phyloP scores from a whole-genome alignment of 2,888 invertebrate species.

The Drosophila infuscata region DNA sequence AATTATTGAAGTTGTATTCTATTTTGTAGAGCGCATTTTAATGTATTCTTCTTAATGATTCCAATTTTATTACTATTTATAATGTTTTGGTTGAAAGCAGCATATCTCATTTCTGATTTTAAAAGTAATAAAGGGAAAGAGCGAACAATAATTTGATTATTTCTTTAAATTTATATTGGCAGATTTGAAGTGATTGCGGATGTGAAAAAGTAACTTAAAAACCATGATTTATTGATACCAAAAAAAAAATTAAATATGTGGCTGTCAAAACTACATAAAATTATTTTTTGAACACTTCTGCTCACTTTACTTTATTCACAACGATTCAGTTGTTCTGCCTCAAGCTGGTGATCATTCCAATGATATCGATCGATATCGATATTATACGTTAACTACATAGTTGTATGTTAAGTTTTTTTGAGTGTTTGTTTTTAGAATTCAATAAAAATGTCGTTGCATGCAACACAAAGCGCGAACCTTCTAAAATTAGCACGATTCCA shows the following conservation, averaged over 20 bases:
- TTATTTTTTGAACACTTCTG: no score
- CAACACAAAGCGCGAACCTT: constrained; percentile 1
- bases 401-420: no score
- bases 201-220: not conserved
- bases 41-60: not conserved
- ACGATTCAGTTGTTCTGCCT: no score
- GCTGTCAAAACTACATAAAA: no score
- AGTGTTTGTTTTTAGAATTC: not conserved
- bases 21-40: no score
- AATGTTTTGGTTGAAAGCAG: not conserved
- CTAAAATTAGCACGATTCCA: not conserved
- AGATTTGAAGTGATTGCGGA: not conserved
- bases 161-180: not conserved
- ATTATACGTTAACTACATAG: no score
- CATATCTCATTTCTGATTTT: not conserved
- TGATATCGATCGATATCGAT: no score
- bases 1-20: not conserved
- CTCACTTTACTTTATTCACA: no score
- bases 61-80: not conserved
- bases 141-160: not conserved
- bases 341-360: no score
- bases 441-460: not conserved
- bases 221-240: not conserved
- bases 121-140: not conserved
- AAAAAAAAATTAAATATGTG: not conserved